Conservation (phyloP, 2,888 invertebrate genomes). For the Harmothoe impar region DNA sequence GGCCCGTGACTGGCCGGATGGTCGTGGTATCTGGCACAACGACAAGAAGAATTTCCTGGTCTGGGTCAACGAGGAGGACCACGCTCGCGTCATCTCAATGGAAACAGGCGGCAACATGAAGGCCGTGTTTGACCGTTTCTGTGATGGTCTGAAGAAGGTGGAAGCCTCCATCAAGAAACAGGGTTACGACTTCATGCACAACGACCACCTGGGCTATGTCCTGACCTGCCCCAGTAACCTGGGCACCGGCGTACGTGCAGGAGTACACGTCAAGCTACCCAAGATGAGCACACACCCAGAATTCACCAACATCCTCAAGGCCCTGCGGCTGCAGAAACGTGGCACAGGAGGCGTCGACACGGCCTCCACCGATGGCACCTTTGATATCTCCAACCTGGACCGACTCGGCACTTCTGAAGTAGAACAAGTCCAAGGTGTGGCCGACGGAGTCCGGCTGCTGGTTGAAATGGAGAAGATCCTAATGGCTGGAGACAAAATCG, state of each 20-base stretch:
- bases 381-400: slow-evolving; percentile 80
- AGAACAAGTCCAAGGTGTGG: slow-evolving; percentile 77
- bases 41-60: slow-evolving; percentile 69
- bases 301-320: slow-evolving; percentile 66
- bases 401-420: slow-evolving; percentile 79
- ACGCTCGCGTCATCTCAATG: slow-evolving; percentile 67
- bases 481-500: slow-evolving; percentile 14
- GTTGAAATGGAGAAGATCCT: slow-evolving; percentile 68
- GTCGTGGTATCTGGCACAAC: slow-evolving; percentile 86
- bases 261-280: slow-evolving; percentile 95
- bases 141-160: slow-evolving; percentile 67
- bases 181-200: slow-evolving; percentile 68
- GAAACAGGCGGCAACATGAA: slow-evolving; percentile 66
- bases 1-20: slow-evolving; percentile 72
- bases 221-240: slow-evolving; percentile 93
- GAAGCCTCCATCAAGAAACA: slow-evolving; percentile 67
- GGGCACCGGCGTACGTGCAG: slow-evolving; percentile 96
- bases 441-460: slow-evolving; percentile 71
- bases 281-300: slow-evolving; percentile 81
- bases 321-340: slow-evolving; percentile 69
- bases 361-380: slow-evolving; percentile 78
- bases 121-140: slow-evolving; percentile 68
- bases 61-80: slow-evolving; percentile 68
- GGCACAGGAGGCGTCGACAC: slow-evolving; percentile 77
- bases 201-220: slow-evolving; percentile 87